phyloP scores from a whole-genome alignment of 2,797 vertebrate genomes.

The Vireo griseus region DNA sequence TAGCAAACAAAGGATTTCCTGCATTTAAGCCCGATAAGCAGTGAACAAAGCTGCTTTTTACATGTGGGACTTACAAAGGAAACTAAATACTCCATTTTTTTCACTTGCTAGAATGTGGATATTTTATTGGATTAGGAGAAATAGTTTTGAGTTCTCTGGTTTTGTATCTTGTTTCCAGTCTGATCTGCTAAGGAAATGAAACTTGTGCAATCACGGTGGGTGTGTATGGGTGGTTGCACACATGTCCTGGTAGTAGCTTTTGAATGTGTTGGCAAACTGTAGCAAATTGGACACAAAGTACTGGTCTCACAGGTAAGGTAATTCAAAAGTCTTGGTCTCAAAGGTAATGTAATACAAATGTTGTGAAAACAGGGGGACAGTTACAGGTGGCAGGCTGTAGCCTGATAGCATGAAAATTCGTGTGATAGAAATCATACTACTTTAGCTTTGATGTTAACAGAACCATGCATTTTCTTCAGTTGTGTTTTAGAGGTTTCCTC shows the following conservation, averaged over 20 bases:
- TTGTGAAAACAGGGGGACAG: not conserved
- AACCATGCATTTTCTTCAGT: not conserved
- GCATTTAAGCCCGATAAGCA: not conserved
- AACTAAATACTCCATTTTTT: accelerated
- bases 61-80: not conserved
- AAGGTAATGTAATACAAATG: not conserved
- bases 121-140: not conserved
- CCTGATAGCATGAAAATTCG: not conserved
- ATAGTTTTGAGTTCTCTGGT: not conserved
- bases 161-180: not conserved
- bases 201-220: not conserved
- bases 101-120: not conserved
- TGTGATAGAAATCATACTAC: not conserved
- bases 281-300: not conserved
- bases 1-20: not conserved
- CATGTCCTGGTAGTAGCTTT: not conserved
- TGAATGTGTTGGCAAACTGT: not conserved
- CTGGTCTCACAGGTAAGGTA: not conserved
- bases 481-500: not conserved
- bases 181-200: conserved; percentile 40
- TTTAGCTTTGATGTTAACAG: not conserved
- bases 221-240: not conserved
- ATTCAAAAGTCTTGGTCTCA: not conserved
- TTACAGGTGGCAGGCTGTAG: not conserved
- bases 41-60: not conserved